Evolutionary conservation across 2,797 vertebrate species (phyloP).

Genomic region (Xenentodon cancila): DNA sequence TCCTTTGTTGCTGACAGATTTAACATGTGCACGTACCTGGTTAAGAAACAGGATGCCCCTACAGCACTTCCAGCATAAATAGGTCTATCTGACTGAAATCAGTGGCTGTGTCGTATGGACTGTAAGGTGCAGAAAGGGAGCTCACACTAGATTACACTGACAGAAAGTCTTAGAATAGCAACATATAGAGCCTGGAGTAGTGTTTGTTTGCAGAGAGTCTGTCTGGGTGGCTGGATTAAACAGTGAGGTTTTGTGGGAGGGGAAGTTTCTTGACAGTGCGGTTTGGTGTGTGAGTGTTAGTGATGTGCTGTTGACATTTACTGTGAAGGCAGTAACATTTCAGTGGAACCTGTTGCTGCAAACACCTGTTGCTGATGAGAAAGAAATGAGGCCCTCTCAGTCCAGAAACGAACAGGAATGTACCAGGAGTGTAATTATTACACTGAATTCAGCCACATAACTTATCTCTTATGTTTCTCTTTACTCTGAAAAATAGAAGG

Average conservation of each 20-base stretch:
- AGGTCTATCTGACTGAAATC: too few relatives aligned
- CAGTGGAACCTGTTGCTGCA: conserved; percentile 33
- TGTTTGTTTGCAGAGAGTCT: conserved; percentile 48
- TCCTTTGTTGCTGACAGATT: too few relatives aligned
- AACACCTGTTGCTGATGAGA: conserved; percentile 68
- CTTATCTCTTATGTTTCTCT: conserved; percentile 11
- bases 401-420: too few relatives aligned
- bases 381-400: conserved; percentile 1
- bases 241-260: conserved; percentile 40
- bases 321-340: conserved; percentile 42
- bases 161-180: too few relatives aligned
- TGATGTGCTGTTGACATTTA: conserved; percentile 68
- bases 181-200: conserved; percentile 1
- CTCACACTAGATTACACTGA: too few relatives aligned
- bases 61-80: too few relatives aligned
- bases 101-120: too few relatives aligned
- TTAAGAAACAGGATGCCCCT: too few relatives aligned
- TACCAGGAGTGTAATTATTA: too few relatives aligned
- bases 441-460: too few relatives aligned
- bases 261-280: conserved; percentile 58
- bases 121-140: too few relatives aligned
- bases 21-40: too few relatives aligned
- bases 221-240: conserved; percentile 66
- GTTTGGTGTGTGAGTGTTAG: conserved; percentile 32
- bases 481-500: conserved; percentile 16